phyloP scores from a whole-genome alignment of 2,888 invertebrate species.

The Chaetogeoica ovagalla region DNA sequence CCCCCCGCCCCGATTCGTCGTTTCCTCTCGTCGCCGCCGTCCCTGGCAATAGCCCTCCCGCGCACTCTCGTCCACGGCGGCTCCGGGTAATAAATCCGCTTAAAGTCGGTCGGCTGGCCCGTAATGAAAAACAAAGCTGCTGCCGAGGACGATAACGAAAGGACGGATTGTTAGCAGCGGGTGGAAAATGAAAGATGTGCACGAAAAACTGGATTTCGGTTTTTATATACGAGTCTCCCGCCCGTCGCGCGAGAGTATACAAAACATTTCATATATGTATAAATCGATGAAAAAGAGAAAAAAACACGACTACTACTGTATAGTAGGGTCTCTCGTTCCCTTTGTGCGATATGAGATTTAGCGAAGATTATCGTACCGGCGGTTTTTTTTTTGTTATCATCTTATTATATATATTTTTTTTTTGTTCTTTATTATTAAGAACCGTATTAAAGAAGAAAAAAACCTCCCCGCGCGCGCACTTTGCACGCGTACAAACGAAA shows the following conservation, averaged over 20 bases:
- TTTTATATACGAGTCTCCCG: slow-evolving; percentile 18
- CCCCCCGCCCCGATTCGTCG: too few species aligned
- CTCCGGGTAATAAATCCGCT: slow-evolving; percentile 52
- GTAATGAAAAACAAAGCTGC: slow-evolving; percentile 53
- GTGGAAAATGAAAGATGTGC: slow-evolving; percentile 46
- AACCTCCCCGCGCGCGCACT: slow-evolving; percentile 1
- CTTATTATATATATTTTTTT: too few species aligned
- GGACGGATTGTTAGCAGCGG: slow-evolving; percentile 37
- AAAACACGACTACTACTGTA: background rate
- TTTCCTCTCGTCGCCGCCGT: background rate
- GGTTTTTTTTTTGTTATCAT: slow-evolving; percentile 14
- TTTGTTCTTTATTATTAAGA: background rate
- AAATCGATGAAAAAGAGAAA: background rate
- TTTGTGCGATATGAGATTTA: slow-evolving; percentile 35
- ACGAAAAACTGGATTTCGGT: slow-evolving; percentile 46
- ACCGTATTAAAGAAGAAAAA: slow-evolving; percentile 13
- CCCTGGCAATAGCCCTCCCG: too few species aligned
- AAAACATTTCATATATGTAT: background rate
- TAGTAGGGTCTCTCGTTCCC: background rate
- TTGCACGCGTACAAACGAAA: slow-evolving; percentile 2
- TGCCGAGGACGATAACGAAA: slow-evolving; percentile 41
- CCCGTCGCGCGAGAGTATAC: background rate
- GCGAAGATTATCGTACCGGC: slow-evolving; percentile 40
- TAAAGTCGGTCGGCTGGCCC: slow-evolving; percentile 48
- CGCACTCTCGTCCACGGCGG: background rate